Conservation (phyloP, 2,888 invertebrate species). For the Phoenoteleia sp. region DNA sequence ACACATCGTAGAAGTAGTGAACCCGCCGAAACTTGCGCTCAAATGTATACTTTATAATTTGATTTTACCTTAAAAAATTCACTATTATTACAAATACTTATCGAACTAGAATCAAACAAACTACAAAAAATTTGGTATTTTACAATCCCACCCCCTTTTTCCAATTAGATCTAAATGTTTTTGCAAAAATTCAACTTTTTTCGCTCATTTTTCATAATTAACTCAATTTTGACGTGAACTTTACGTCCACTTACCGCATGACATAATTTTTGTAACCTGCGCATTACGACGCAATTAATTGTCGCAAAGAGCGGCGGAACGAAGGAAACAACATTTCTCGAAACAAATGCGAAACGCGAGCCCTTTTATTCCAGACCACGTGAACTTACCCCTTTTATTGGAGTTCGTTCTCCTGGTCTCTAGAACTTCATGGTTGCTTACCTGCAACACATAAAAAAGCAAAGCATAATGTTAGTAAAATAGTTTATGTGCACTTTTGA, state of each 20-base stretch:
- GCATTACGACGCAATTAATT: not conserved
- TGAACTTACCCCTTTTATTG: constrained; percentile 30
- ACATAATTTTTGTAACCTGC: not conserved
- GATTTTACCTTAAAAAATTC: no score
- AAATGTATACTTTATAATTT: no score
- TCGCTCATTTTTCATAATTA: not conserved
- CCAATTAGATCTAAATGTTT: no score
- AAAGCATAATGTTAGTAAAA: constrained; percentile 44
- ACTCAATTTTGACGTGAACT: not conserved
- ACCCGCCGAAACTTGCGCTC: no score
- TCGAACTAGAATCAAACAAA: no score
- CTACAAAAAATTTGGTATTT: no score
- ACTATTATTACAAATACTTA: no score
- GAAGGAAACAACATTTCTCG: not conserved
- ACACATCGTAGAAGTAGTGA: no score
- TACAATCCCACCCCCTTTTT: no score
- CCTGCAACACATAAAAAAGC: constrained; percentile 53
- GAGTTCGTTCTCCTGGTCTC: constrained; percentile 38
- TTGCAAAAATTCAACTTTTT: no score
- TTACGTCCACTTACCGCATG: not conserved
- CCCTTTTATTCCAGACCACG: constrained; percentile 13
- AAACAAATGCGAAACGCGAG: not conserved
- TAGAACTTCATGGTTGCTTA: constrained; percentile 54
- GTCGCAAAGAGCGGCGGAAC: not conserved
- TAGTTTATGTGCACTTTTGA: constrained; percentile 35